These are phyloP conservation scores for Eupristina koningsbergeri DNA, from an alignment of 1,140 invertebrate species.

Conservation along the genomic window DNA sequence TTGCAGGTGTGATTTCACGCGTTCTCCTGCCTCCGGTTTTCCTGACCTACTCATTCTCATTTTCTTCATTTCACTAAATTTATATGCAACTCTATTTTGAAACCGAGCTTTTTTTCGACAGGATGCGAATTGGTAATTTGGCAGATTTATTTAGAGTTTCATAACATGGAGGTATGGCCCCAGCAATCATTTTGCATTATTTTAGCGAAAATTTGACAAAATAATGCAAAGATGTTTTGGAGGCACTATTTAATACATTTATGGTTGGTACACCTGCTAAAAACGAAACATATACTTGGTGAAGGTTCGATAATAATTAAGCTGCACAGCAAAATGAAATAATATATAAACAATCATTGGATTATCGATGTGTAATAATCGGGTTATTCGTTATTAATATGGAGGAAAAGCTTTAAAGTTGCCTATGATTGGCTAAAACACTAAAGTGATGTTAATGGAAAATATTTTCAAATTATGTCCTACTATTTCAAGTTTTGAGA, in stretches of 20 bases:
- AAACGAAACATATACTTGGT: not conserved
- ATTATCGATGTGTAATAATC: no score
- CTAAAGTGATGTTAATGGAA: not conserved
- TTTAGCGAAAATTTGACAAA: no score
- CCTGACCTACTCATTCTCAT: not conserved
- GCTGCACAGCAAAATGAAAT: slow-evolving; percentile 13
- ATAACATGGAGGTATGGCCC: no score
- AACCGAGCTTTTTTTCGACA: no score
- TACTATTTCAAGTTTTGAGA: not conserved
- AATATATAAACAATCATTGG: not conserved
- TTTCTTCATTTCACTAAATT: no score
- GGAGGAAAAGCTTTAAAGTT: not conserved
- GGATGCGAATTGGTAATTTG: no score
- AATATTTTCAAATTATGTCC: not conserved
- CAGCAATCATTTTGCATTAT: no score
- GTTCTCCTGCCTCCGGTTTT: not conserved
- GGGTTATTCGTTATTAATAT: not conserved
- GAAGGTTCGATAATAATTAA: not conserved
- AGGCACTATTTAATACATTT: not conserved
- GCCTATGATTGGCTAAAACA: not conserved
- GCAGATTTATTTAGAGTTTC: no score
- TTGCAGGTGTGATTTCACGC: not conserved
- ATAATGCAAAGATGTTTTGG: no score
- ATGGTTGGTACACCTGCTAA: not conserved
- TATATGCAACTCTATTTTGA: no score